Base-by-base conservation (phyloP, 2,797 vertebrate species). In the Nyctibius grandis region DNA sequence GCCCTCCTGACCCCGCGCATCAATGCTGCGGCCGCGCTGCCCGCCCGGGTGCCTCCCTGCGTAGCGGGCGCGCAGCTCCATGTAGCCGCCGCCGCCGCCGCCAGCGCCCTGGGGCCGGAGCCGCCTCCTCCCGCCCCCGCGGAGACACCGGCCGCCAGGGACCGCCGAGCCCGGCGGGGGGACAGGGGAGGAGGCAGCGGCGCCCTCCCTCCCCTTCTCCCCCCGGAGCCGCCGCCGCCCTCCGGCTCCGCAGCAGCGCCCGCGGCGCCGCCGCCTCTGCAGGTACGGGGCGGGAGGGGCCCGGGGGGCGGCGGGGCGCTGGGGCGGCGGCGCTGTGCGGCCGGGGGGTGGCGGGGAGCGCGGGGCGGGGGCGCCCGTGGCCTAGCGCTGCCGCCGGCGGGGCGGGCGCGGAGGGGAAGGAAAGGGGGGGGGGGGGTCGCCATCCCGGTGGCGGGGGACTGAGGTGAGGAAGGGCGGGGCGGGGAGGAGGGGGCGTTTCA, bases 151-250 rank as follows among this genome's bases (percentile, higher is more conserved):
- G 94, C 91, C 73, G 74, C 33, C 73, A 84, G 92, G 88, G 78
- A 91, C 73, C 88, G 85, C 89, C 87, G 96, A 96, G 93, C 96
- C 96, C 95, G 96, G 96, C 95, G 97, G 91, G 97, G 96, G 97
- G 96, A 93, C 88, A 82, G 97, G 96, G 95, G 96, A 96, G 97
- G 97, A 96, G 97, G 95, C 95, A 95, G 97, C 95, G 88, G 88
- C 88, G 84, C 88, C 92, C 92, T 90, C 76, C 95, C 95, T 96
- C 97, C 97, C 96, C 95, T 91, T 89, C 72, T 95, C 72, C 79
- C 74, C 84, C 97, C 77, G 96, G 96, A 96, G 88, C 85, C 95
- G 95, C 95, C 94, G 95, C 80, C 81, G 65, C 93, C 96, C 97
- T 91, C 86, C 82, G 67, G 89, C 91, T 82, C 96, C 97, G 89